Evolutionary conservation across 2,113 vertebrate species (phyloP), one percentile per base, ranked within the genome.

Genomic region (Chloropsis cyanopogon): DNA sequence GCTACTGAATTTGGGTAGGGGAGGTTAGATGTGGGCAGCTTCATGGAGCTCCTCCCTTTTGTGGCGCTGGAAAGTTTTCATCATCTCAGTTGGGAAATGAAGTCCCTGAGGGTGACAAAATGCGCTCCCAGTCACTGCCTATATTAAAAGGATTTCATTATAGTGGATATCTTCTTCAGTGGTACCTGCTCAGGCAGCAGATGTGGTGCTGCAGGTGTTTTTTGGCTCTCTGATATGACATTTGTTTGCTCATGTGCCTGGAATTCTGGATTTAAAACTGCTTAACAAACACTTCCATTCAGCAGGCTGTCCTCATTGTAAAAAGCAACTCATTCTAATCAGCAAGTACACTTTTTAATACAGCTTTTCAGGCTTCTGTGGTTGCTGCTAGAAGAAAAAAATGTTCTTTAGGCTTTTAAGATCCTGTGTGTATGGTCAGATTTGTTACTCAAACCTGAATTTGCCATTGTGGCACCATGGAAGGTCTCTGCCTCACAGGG

Each of bases 91-190:
- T 59, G 14, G 26, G 60, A 71, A 28, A 44, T 82, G 2, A 66
- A 88, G 19, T 37, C 22, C 28, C 20, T 20, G 35, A 52, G 71
- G 31, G 39, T 49, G 39, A 49, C 23, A 44, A 77, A 88, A 63
- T 66, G 20, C 52, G 77, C n/a, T 64, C 91, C 60, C 54, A 65
- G 2, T 20, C 56, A 9, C 53, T 80, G 18, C 11, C 13, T 83
- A 0, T 16, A 11, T 49, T 17, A 8, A 61, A 57, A 35, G 14
- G 14, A 14, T 57, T 86, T 57, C 6, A 4, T 42, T 49, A 0
- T 2, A 28, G 28, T 8, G 29, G 44, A 0, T 37, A 2, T 37
- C 7, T 26, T 14, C 41, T 70, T 42, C 29, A 42, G 1, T 19
- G 39, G 44, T 24, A 5, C 42, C 31, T 75, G 78, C 73, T 78